Percentiles rank a stretch among this genome's conserved stretches.
Conservation (phyloP, 2,888 invertebrate genomes). For the Hypolimnas misippus region DNA sequence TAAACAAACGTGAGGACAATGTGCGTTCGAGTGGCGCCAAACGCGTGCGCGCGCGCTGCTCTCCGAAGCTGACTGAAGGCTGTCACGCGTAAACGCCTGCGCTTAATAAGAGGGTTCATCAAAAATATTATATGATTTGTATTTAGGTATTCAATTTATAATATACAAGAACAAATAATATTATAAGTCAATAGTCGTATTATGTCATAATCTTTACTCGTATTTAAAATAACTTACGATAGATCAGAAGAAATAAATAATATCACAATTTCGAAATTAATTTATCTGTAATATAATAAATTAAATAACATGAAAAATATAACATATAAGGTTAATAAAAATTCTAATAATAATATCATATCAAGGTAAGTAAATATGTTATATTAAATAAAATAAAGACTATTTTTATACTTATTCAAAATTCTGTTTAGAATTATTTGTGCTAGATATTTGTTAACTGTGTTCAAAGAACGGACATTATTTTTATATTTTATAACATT, state of each 20-base stretch:
- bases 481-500: slow-evolving; percentile 22
- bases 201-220: too few species aligned
- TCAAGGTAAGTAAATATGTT: too few species aligned
- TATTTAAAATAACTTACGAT: too few species aligned
- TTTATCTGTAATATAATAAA: too few species aligned
- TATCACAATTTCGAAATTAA: too few species aligned
- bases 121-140: background rate
- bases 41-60: slow-evolving; percentile 80
- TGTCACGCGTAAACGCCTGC: slow-evolving; percentile 71
- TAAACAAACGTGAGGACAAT: slow-evolving; percentile 65
- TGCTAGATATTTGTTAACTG: background rate
- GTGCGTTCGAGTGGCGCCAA: slow-evolving; percentile 49
- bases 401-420: too few species aligned
- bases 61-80: slow-evolving; percentile 76
- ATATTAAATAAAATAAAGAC: too few species aligned
- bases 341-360: too few species aligned
- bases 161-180: background rate
- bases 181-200: too few species aligned
- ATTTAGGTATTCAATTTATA: background rate
- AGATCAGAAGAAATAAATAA: too few species aligned
- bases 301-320: too few species aligned
- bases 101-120: slow-evolving; percentile 24
- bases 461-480: background rate
- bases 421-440: background rate
- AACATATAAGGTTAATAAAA: too few species aligned